Percentiles rank a stretch among this genome's conserved stretches.
Conservation (phyloP, 1,140 invertebrate species). For the Pachypsylla venusta region DNA sequence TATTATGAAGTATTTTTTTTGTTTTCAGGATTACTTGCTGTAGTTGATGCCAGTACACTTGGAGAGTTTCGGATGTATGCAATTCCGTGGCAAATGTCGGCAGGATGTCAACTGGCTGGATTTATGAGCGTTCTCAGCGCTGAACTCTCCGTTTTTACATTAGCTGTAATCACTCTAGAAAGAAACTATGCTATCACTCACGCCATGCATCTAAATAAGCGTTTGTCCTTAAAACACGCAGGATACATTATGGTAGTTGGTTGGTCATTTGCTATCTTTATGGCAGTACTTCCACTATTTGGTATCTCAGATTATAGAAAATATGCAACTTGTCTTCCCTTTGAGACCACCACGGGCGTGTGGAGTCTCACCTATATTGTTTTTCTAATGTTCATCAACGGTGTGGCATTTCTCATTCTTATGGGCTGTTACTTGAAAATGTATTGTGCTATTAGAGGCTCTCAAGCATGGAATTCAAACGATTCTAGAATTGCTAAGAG, state of each 20-base stretch:
- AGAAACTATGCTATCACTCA: constrained; percentile 93
- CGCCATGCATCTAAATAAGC: constrained; percentile 91
- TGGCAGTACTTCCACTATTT: constrained; percentile 76
- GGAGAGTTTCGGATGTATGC: constrained; percentile 94
- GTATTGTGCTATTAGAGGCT: constrained; percentile 90
- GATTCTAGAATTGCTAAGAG: constrained; percentile 92
- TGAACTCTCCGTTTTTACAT: constrained; percentile 85
- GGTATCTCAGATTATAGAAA: constrained; percentile 91
- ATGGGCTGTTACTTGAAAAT: constrained; percentile 97
- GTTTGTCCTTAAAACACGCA: constrained; percentile 71
- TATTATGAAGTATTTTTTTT: no score
- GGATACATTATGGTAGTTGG: constrained; percentile 79
- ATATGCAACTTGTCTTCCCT: constrained; percentile 89
- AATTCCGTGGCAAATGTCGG: constrained; percentile 92
- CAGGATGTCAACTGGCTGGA: constrained; percentile 83
- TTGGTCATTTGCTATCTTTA: constrained; percentile 78
- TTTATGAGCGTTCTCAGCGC: constrained; percentile 91
- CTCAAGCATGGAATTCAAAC: constrained; percentile 91
- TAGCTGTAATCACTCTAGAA: constrained; percentile 94
- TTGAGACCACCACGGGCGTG: constrained; percentile 63
- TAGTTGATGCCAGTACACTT: constrained; percentile 90
- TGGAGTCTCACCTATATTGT: constrained; percentile 76
- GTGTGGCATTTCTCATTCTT: constrained; percentile 80
- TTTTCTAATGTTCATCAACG: constrained; percentile 87
- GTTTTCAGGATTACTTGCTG: constrained; percentile 81